Evolutionary conservation across 2,113 vertebrate species (phyloP), one percentile per base, ranked within the genome.

Genomic region (Sorex araneus): DNA sequence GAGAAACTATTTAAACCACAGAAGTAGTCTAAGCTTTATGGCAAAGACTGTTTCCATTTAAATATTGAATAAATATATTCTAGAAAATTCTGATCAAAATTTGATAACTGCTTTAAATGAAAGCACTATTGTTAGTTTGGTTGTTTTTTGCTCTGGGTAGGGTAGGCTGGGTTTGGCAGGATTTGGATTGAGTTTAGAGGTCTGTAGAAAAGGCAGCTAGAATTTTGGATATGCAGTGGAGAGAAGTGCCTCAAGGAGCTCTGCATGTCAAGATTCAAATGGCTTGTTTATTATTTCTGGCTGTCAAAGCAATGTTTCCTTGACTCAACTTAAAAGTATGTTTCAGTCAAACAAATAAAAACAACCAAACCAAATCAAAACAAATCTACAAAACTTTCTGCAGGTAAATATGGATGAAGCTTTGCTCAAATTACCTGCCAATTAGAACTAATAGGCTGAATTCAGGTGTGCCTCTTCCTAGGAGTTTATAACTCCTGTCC

Each of bases 11-110:
- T 75, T 21, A 88, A 50, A 89, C 6, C 43, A 66, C n/a, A 25
- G 60, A 88, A 83, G n/a, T 32, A 60, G 57, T 6, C 23, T n/a
- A 57, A 76, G 28, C 23, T 80, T 86, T 43, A 21, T 43, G 18
- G 60, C 64, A 81, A 79, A 94, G 12, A 5, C 16, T 28, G 10
- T 28, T 74, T 12, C 28, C 73, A 16, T 81, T 84, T 91, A 80
- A 95, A 88, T 67, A 74, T 8, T 11, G 12, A 75, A 36, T 78
- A 30, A 83, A 69, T 6, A 3, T n/a, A 30, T 34, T 50, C 8
- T 36, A 80, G 45, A 25, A 13, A 91, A 81, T 67, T 84, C 18
- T 63, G 50, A 89, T 54, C 25, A 54, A 83, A 94, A 73, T 84
- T 69, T 63, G 23, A 27, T 21, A 60, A 74, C 18, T 43, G 36